Conservation (phyloP, 2,113 vertebrate species). For the Prionailurus bengalensis region DNA sequence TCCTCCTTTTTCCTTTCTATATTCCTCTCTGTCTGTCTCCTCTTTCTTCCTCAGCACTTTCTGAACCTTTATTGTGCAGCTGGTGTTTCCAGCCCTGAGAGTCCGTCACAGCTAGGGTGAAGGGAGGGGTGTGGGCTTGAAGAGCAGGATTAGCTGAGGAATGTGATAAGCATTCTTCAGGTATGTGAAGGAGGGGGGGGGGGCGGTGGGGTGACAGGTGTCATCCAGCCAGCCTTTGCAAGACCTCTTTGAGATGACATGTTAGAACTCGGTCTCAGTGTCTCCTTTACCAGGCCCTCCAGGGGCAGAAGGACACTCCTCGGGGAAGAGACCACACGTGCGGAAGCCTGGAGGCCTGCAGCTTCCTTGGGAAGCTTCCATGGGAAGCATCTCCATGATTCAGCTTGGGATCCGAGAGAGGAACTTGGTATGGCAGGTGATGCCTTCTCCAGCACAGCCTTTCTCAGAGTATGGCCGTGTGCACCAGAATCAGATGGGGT, state of each 20-base stretch:
- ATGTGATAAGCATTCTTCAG: not conserved
- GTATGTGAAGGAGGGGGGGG: not conserved
- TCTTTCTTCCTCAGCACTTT: not conserved
- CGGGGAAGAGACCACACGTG: not conserved
- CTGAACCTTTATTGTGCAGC: not conserved
- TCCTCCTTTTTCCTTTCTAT: not conserved
- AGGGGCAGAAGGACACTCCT: not conserved
- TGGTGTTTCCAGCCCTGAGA: not conserved
- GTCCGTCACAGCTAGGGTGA: no score
- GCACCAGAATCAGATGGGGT: not conserved
- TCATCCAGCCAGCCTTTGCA: not conserved
- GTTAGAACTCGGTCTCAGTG: not conserved
- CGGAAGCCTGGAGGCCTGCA: not conserved
- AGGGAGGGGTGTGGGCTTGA: not conserved
- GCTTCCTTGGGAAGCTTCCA: not conserved
- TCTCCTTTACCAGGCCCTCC: not conserved
- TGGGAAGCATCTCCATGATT: not conserved
- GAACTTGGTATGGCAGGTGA: not conserved
- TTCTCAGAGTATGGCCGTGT: accelerated
- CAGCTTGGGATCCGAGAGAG: not conserved
- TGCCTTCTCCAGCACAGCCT: not conserved
- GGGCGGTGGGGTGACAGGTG: not conserved
- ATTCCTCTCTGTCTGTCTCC: not conserved
- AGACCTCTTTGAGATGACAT: not conserved
- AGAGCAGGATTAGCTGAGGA: not conserved